These are phyloP conservation scores for Lepisosteus osseus DNA, from an alignment of 2,113 vertebrate genomes.

Conservation along the genomic window DNA sequence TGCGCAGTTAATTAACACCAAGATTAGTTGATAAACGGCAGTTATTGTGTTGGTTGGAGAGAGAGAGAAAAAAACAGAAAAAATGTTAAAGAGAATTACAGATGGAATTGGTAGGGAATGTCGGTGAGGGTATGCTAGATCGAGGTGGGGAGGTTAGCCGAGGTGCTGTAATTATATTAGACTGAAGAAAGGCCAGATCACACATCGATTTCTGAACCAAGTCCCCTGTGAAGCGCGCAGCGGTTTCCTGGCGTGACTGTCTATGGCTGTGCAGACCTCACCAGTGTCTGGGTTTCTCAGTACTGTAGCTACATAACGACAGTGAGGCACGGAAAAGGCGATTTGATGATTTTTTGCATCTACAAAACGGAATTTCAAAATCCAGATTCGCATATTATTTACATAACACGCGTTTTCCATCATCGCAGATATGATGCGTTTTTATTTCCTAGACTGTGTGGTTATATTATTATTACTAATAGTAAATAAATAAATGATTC, in stretches of 20 bases:
- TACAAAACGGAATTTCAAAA: too few relatives aligned
- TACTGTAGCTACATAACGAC: too few relatives aligned
- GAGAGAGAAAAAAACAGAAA: background rate
- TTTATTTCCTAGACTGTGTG: too few relatives aligned
- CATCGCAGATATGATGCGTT: too few relatives aligned
- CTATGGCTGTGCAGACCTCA: too few relatives aligned
- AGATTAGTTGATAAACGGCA: conserved; percentile 19
- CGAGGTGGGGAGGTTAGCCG: background rate
- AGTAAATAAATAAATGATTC: too few relatives aligned
- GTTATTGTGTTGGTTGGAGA: conserved; percentile 6
- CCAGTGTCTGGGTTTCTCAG: too few relatives aligned
- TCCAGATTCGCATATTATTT: too few relatives aligned
- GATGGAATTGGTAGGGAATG: conserved; percentile 8
- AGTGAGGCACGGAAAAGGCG: too few relatives aligned
- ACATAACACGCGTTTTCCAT: too few relatives aligned
- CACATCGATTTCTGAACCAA: background rate
- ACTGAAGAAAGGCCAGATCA: background rate
- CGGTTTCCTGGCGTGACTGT: background rate
- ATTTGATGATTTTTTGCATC: too few relatives aligned
- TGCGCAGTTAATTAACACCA: conserved; percentile 17
- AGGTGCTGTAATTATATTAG: conserved; percentile 1
- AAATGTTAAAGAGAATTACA: conserved; percentile 2
- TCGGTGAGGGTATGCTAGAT: background rate
- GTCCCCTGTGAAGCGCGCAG: background rate
- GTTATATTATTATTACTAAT: too few relatives aligned